phyloP scores from a whole-genome alignment of 2,113 vertebrate genomes.

The Antechinus flavipes region DNA sequence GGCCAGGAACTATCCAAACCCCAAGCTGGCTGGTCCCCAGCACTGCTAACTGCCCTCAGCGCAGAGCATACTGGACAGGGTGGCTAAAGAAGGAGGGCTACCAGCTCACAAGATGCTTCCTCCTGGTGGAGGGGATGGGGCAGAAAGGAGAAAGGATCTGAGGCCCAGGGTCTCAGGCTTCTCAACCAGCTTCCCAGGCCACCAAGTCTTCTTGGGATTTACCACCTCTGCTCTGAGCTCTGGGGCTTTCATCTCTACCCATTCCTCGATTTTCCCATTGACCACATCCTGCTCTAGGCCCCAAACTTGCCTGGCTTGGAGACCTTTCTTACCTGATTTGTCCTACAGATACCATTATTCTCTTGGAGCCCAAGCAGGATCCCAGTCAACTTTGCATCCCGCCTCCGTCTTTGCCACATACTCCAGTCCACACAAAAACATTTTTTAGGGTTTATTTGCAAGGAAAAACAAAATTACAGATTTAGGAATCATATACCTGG shows the following conservation, averaged over 20 bases:
- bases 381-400: background rate
- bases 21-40: background rate
- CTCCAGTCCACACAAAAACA: background rate
- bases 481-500: background rate
- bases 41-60: background rate
- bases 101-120: background rate
- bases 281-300: background rate
- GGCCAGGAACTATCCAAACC: background rate
- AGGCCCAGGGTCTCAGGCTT: background rate
- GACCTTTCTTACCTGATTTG: too few relatives aligned
- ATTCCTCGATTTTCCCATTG: rapidly evolving
- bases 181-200: background rate
- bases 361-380: background rate
- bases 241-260: background rate
- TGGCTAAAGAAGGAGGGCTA: background rate
- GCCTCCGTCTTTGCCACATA: background rate
- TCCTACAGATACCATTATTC: background rate
- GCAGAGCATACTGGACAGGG: background rate
- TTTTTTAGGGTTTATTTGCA: background rate
- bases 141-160: background rate
- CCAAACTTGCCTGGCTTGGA: background rate
- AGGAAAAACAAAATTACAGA: background rate
- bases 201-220: background rate
- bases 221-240: too few relatives aligned
- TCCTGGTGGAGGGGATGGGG: background rate